Evolutionary conservation across 2,888 invertebrate species (phyloP), one percentile per base, ranked within the genome.

Genomic region (Platerodrilus igneus): DNA sequence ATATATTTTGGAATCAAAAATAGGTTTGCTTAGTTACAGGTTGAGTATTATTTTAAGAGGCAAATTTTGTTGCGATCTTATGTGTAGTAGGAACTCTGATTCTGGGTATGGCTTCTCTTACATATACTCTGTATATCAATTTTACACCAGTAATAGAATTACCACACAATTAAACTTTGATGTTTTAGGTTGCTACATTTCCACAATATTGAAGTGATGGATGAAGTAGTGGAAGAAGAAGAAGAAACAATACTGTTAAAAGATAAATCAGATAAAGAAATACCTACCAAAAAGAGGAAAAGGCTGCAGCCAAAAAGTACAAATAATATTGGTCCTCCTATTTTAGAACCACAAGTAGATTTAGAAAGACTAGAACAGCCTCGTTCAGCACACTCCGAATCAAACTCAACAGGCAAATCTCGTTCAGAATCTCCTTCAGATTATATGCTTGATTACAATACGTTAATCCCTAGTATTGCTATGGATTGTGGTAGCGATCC

Each of bases 191-290:
- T 88, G 51, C 71, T 87, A n/a, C 79, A 81, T 66, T 79, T 81
- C 53, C 79, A 85, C 66, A 82, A 86, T 56, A 74, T 86, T 37
- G 78, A 79, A 54, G 69, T 76, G 6, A 75, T 78, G 47, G 81
- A 78, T 1, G 74, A 75, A 40, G 71, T 73, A 0, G 74, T 75
- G 7, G 67, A 69, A 1, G 73, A 74, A 37, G 76, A 75, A 42
- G 66, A 68, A 7, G 63, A 67, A 21, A 50, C 59, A 3, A 59
- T 63, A 4, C 66, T 67, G 4, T 52, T 55, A 20, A 64, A 60
- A 48, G 60, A 66, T 39, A 59, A 57, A 21, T 47, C 51, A 16
- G 48, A 54, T 27, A 56, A 62, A 34, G 57, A 66, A 15, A 43
- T 39, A 47, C 67, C 57, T 57, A 72, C 66, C 52, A 56, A 31